phyloP scores from a whole-genome alignment of 1,140 invertebrate genomes.

The Brachionus paranguensis region DNA sequence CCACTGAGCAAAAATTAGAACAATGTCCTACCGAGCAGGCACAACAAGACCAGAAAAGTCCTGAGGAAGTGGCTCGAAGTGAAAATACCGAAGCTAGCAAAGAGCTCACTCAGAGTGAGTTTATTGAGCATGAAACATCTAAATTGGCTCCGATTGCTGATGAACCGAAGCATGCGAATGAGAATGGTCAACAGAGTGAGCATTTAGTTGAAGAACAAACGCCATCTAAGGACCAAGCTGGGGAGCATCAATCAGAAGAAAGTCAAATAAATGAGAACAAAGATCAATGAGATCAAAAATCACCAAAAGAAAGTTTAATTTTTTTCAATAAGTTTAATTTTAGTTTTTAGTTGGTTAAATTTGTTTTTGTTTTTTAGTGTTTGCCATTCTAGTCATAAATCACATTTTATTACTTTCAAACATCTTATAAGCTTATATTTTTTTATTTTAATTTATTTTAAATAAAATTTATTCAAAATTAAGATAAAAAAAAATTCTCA shows the following conservation, averaged over 20 bases:
- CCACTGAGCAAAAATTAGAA: neutral
- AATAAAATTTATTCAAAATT: too few species aligned
- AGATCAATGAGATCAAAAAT: too few species aligned
- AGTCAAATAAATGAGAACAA: neutral
- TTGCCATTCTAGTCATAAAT: too few species aligned
- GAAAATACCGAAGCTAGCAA: neutral
- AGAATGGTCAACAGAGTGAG: neutral
- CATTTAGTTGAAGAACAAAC: neutral
- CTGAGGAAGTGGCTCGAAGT: neutral
- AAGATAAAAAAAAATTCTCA: too few species aligned
- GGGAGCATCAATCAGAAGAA: neutral
- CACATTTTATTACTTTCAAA: too few species aligned
- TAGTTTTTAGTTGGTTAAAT: too few species aligned
- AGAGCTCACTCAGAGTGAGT: neutral
- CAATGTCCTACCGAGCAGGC: neutral
- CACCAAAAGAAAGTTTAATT: too few species aligned
- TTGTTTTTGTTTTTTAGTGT: too few species aligned
- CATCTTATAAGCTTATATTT: too few species aligned
- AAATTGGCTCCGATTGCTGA: neutral
- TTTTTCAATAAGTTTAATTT: too few species aligned
- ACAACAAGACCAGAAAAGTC: neutral
- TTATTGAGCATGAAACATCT: conserved; percentile 5
- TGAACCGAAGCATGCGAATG: neutral
- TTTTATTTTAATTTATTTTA: too few species aligned
- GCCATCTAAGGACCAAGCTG: neutral